A percentile compares a stretch with the other conserved stretches of the same genome.
These are phyloP conservation scores for Echiichthys vipera DNA, from an alignment of 2,797 vertebrate species.

Conservation along the genomic window DNA sequence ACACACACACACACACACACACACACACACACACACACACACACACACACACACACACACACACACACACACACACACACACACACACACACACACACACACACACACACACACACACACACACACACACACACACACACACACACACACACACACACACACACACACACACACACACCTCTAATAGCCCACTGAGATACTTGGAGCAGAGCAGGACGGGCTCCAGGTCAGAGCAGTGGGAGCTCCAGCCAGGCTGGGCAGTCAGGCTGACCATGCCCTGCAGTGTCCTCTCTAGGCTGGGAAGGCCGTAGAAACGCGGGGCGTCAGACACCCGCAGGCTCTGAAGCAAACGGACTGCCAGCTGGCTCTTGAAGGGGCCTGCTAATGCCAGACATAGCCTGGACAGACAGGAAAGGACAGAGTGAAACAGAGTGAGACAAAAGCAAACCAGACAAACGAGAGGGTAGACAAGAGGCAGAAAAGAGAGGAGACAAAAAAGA, in stretches of 20 bases:
- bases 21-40: constrained; percentile 73
- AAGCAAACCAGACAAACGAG: constrained; percentile 44
- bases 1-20: constrained; percentile 28
- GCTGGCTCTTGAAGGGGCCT: constrained; percentile 89
- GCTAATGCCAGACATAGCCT: constrained; percentile 89
- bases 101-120: constrained; percentile 27
- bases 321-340: constrained; percentile 92
- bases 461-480: background rate
- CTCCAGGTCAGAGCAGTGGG: constrained; percentile 82
- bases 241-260: constrained; percentile 91
- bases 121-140: background rate
- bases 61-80: background rate
- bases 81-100: constrained; percentile 35
- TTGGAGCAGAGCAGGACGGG: constrained; percentile 89
- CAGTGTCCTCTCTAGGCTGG: constrained; percentile 93
- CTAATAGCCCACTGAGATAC: constrained; percentile 92
- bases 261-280: constrained; percentile 92
- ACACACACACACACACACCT: constrained; percentile 80
- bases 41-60: constrained; percentile 9
- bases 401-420: constrained; percentile 47
- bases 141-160: constrained; percentile 3
- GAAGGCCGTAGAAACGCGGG: constrained; percentile 95
- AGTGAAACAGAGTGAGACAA: constrained; percentile 25
- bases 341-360: constrained; percentile 91
- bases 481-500: background rate